phyloP scores from a whole-genome alignment of 2,113 vertebrate genomes.

The Stigmatopora nigra region DNA sequence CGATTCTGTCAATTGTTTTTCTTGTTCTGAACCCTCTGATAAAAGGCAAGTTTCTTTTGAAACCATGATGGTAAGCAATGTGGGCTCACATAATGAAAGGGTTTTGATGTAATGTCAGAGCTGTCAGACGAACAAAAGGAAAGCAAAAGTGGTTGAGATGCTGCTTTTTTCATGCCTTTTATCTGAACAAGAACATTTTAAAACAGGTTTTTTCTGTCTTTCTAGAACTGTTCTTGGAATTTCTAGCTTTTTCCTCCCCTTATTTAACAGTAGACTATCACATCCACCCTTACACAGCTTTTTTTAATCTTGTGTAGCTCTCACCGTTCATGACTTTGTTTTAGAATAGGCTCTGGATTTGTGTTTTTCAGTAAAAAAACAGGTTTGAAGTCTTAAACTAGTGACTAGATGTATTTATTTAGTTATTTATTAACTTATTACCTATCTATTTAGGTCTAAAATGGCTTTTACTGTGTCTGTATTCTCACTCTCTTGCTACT shows the following conservation, averaged over 20 bases:
- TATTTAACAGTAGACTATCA: neutral
- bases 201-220: neutral
- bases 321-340: neutral
- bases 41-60: conserved; percentile 27
- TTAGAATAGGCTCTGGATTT: neutral
- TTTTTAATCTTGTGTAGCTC: neutral
- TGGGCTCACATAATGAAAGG: conserved; percentile 23
- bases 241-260: neutral
- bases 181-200: conserved; percentile 3
- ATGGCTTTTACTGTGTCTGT: no score
- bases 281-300: neutral
- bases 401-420: no score
- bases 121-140: conserved; percentile 35
- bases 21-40: conserved; percentile 37
- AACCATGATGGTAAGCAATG: conserved; percentile 20
- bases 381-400: neutral
- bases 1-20: conserved; percentile 18
- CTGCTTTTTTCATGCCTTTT: conserved; percentile 21
- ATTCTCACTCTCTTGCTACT: no score
- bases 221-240: conserved; percentile 6
- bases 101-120: conserved; percentile 24
- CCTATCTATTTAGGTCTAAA: no score
- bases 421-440: no score
- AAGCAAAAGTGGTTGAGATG: conserved; percentile 19
- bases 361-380: neutral